phyloP scores from a whole-genome alignment of 2,113 vertebrate genomes.

The Myxocyprinus asiaticus region DNA sequence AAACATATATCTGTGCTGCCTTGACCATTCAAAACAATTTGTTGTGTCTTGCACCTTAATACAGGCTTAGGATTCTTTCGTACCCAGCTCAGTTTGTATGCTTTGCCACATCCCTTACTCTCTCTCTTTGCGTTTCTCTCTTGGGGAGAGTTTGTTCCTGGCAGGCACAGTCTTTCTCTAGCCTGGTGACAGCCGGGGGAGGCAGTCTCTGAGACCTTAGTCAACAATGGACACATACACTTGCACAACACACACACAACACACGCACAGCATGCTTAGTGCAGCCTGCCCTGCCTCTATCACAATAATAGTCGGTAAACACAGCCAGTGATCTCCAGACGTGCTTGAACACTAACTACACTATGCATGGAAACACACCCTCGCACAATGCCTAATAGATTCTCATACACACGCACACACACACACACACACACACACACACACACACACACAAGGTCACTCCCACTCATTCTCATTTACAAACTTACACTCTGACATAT shows the following conservation, averaged over 20 bases:
- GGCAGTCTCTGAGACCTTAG: slow-evolving; percentile 56
- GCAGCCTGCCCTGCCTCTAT: slow-evolving; percentile 36
- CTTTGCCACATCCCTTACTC: background rate
- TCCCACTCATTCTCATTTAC: slow-evolving; percentile 61
- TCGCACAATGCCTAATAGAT: slow-evolving; percentile 29
- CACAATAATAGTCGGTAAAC: slow-evolving; percentile 34
- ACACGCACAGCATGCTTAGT: slow-evolving; percentile 29
- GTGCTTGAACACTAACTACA: slow-evolving; percentile 37
- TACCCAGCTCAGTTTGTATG: slow-evolving; percentile 11
- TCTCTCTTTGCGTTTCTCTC: slow-evolving; percentile 13
- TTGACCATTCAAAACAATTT: slow-evolving; percentile 19
- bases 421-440: too few relatives aligned
- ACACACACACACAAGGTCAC: slow-evolving; percentile 47
- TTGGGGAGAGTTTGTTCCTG: slow-evolving; percentile 57
- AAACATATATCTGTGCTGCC: slow-evolving; percentile 22
- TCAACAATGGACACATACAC: slow-evolving; percentile 60
- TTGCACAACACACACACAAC: slow-evolving; percentile 39
- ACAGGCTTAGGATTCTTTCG: slow-evolving; percentile 25
- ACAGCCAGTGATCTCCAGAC: slow-evolving; percentile 37
- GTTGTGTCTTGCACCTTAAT: slow-evolving; percentile 28
- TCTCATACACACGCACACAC: background rate
- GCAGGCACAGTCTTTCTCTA: slow-evolving; percentile 60
- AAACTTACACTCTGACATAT: slow-evolving; percentile 55
- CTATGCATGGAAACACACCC: slow-evolving; percentile 35
- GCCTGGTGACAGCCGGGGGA: slow-evolving; percentile 57